These are phyloP conservation scores for Paracanthobrama guichenoti DNA, from an alignment of 2,113 vertebrate species.

Conservation along the genomic window DNA sequence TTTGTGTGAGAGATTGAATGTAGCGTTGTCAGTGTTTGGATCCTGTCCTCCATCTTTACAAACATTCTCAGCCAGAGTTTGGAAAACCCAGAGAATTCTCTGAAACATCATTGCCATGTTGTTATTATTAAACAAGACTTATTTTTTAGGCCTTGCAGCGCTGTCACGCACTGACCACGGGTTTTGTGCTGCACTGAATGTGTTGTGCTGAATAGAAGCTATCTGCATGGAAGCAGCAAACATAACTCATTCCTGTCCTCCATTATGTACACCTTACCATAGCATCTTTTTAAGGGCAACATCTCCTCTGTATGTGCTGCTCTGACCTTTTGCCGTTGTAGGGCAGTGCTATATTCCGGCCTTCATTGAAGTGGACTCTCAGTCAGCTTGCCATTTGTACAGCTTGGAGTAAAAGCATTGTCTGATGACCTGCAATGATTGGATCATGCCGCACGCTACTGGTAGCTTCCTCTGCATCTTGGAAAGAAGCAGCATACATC, in stretches of 20 bases:
- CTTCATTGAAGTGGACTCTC: constrained; percentile 28
- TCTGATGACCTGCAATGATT: constrained; percentile 47
- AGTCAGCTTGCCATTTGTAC: constrained; percentile 24
- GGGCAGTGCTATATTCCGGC: neutral
- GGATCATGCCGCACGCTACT: constrained; percentile 2
- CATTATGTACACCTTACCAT: constrained; percentile 23
- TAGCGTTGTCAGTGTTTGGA: constrained; percentile 5
- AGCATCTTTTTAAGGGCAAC: constrained; percentile 37
- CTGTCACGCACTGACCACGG: constrained; percentile 9
- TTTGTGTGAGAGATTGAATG: constrained; percentile 31
- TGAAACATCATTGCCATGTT: constrained; percentile 1
- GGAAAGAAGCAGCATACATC: neutral
- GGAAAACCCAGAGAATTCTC: neutral
- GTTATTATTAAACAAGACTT: constrained; percentile 35
- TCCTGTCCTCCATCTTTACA: constrained; percentile 5
- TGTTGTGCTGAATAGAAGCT: neutral
- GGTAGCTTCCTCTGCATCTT: constrained; percentile 5
- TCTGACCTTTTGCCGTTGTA: constrained; percentile 16
- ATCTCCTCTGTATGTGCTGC: neutral
- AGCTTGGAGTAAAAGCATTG: constrained; percentile 33
- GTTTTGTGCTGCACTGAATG: neutral
- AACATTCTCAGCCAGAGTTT: neutral
- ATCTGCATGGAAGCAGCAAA: neutral
- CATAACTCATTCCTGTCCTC: constrained; percentile 34
- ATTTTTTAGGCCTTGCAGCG: constrained; percentile 3